Evolutionary conservation across 2,113 vertebrate genomes (phyloP).

Genomic region (Megaptera novaeangliae): DNA sequence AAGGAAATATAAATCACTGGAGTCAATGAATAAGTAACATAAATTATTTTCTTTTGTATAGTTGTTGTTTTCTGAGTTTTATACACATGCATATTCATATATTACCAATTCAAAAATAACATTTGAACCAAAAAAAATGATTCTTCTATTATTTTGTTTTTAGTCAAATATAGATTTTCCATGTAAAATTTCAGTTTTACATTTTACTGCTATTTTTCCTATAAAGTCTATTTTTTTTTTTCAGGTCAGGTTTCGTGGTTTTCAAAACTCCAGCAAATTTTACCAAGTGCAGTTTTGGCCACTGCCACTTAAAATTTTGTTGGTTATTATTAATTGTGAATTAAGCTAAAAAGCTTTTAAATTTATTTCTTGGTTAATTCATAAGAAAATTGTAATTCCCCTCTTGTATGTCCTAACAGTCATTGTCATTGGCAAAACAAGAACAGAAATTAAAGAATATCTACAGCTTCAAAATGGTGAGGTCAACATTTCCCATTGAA

Average conservation of each 20-base stretch:
- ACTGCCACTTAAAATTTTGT: not conserved
- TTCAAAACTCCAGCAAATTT: not conserved
- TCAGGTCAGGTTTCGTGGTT: not conserved
- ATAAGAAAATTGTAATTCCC: not conserved
- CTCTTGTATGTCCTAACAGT: not conserved
- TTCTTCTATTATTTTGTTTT: not conserved
- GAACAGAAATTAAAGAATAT: not conserved
- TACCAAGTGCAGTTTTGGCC: not conserved
- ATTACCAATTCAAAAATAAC: not conserved
- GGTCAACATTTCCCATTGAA: not conserved
- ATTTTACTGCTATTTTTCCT: not conserved
- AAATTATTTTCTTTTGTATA: not conserved
- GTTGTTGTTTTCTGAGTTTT: not conserved
- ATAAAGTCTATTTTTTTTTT: not conserved
- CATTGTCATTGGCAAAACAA: not conserved
- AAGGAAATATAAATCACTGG: not conserved
- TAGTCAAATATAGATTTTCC: not conserved
- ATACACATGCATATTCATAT: not conserved
- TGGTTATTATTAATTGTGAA: not conserved
- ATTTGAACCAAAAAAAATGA: not conserved
- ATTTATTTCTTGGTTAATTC: slow-evolving; percentile 7
- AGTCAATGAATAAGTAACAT: not conserved
- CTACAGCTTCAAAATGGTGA: not conserved
- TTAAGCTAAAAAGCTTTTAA: not conserved
- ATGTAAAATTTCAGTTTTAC: not conserved